Evolutionary conservation across 2,797 vertebrate genomes (phyloP).

Genomic region (Acrossocheilus fasciatus): DNA sequence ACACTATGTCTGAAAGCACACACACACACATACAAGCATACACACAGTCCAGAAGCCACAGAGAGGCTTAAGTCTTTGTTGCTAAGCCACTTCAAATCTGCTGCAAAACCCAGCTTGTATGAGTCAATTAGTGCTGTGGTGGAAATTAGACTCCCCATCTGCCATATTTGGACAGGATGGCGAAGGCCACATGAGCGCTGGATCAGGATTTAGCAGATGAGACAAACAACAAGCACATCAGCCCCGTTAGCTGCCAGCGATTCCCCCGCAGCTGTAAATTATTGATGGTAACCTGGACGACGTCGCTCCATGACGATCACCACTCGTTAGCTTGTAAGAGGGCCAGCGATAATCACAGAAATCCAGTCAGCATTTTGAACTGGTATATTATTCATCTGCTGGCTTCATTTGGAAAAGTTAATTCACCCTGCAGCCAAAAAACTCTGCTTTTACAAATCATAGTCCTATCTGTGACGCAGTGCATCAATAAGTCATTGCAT

Average conservation of each 20-base stretch:
- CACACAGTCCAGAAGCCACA: constrained; percentile 31
- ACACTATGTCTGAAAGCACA: background rate
- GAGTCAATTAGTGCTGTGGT: constrained; percentile 55
- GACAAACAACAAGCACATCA: constrained; percentile 25
- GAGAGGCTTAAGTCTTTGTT: constrained; percentile 40
- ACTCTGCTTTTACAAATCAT: background rate
- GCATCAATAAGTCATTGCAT: background rate
- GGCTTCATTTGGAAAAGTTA: constrained; percentile 28
- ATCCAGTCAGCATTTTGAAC: constrained; percentile 51
- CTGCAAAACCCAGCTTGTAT: constrained; percentile 35
- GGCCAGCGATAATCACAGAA: constrained; percentile 49
- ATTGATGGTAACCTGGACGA: constrained; percentile 49
- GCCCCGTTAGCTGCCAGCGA: constrained; percentile 1
- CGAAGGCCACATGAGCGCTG: constrained; percentile 23
- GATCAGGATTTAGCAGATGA: constrained; percentile 51
- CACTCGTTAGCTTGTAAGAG: constrained; percentile 52
- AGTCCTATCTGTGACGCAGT: background rate
- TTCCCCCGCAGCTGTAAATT: constrained; percentile 46
- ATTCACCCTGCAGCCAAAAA: background rate
- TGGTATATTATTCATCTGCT: constrained; percentile 52
- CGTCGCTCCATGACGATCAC: constrained; percentile 21
- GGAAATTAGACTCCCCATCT: constrained; percentile 52
- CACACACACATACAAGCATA: constrained; percentile 6
- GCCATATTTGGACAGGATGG: constrained; percentile 33
- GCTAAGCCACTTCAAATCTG: constrained; percentile 57